These are phyloP conservation scores for Lapara coniferarum DNA, from an alignment of 2,888 invertebrate species.

Conservation along the genomic window DNA sequence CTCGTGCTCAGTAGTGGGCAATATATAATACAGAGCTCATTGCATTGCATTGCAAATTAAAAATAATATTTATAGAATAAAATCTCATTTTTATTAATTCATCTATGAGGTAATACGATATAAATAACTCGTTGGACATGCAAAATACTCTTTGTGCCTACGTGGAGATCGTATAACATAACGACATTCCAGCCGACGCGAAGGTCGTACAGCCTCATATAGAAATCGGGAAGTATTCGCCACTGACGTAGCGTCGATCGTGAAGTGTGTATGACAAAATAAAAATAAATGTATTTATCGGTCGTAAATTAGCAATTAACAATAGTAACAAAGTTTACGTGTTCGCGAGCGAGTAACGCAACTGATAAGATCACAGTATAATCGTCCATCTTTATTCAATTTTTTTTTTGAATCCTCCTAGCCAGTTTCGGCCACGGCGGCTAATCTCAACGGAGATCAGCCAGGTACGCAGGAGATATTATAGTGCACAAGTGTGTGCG, in stretches of 20 bases:
- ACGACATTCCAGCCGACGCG: constrained; percentile 51
- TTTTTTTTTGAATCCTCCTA: too few species aligned
- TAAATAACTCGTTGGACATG: constrained; percentile 37
- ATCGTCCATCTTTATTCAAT: too few species aligned
- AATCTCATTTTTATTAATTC: constrained; percentile 15
- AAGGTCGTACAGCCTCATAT: constrained; percentile 67
- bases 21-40: too few species aligned
- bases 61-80: constrained; percentile 18
- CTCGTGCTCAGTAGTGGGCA: too few species aligned
- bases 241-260: constrained; percentile 44
- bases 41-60: too few species aligned
- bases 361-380: background rate
- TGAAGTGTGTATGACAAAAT: constrained; percentile 9
- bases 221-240: constrained; percentile 70
- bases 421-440: too few species aligned
- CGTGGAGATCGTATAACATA: constrained; percentile 20
- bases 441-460: too few species aligned
- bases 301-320: constrained; percentile 25
- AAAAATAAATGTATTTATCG: constrained; percentile 22
- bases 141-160: constrained; percentile 34
- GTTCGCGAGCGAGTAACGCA: background rate
- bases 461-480: too few species aligned
- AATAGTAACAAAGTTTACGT: background rate
- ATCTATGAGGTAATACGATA: constrained; percentile 23
- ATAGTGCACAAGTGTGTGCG: too few species aligned